Evolutionary conservation across 2,113 vertebrate species (phyloP).

Genomic region (Larimichthys polyactis): DNA sequence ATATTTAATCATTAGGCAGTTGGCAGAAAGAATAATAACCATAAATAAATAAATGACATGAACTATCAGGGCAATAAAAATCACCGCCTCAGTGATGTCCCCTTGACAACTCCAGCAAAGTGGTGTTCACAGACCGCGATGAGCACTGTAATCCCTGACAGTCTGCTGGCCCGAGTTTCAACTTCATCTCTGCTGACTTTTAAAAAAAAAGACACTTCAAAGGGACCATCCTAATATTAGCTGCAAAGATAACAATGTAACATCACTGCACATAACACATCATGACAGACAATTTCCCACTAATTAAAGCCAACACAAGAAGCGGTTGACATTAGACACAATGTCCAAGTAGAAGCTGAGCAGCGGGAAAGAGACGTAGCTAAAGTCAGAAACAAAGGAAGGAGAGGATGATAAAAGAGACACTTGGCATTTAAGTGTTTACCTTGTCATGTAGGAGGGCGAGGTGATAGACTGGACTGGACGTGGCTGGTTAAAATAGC

Average conservation of each 20-base stretch:
- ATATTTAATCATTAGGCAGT: not conserved
- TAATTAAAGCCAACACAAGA: conserved; percentile 58
- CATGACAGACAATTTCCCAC: conserved; percentile 43
- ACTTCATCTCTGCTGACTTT: conserved; percentile 36
- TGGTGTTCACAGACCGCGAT: not conserved
- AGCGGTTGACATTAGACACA: conserved; percentile 34
- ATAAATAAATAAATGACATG: not conserved
- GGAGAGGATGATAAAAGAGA: not conserved
- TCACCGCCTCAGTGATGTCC: not conserved
- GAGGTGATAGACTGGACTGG: not conserved
- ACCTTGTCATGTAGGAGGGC: conserved; percentile 10
- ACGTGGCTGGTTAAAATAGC: conserved; percentile 12
- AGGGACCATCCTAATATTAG: conserved; percentile 36
- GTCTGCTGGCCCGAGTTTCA: conserved; percentile 43
- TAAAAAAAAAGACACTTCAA: conserved; percentile 48
- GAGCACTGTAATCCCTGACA: conserved; percentile 28
- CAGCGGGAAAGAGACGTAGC: not conserved
- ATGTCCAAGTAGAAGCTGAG: conserved; percentile 36
- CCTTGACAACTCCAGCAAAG: conserved; percentile 12
- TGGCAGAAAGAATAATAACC: not conserved
- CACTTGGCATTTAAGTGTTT: conserved; percentile 16
- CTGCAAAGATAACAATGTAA: conserved; percentile 51
- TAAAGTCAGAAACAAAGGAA: conserved; percentile 4
- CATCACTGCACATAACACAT: conserved; percentile 32
- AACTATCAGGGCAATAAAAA: not conserved